Conservation (phyloP, 1,140 invertebrate species). For the Melanaphis sacchari region DNA sequence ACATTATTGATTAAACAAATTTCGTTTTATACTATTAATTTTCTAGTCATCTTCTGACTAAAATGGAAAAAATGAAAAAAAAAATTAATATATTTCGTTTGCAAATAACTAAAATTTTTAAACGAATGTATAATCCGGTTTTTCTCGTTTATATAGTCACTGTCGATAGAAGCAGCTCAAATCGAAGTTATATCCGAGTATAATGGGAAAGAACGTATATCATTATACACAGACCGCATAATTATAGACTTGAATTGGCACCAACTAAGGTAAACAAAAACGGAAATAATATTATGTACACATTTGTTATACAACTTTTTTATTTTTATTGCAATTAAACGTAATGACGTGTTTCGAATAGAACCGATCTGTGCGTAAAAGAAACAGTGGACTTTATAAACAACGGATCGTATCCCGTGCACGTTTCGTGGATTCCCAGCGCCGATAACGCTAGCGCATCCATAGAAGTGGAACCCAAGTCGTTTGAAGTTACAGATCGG, state of each 20-base stretch:
- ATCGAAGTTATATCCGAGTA: not conserved
- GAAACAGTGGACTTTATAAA: not conserved
- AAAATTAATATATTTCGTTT: not conserved
- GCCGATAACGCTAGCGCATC: not conserved
- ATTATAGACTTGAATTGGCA: not conserved
- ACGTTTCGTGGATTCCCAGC: not conserved
- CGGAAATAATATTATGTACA: not conserved
- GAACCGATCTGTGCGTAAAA: not conserved
- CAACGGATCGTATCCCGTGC: not conserved
- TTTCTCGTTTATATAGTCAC: too few species aligned
- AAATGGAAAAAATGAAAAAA: not conserved
- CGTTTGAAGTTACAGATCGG: not conserved
- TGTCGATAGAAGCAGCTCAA: not conserved
- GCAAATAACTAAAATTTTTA: not conserved
- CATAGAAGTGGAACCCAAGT: not conserved
- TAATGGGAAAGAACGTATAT: not conserved
- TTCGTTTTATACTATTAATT: not conserved
- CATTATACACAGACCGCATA: not conserved
- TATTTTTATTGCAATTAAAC: not conserved
- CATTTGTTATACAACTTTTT: too few species aligned
- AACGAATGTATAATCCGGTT: not conserved
- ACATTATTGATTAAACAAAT: not conserved
- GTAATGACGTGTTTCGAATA: not conserved
- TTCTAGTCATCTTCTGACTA: not conserved
- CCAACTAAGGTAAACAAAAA: not conserved